These are phyloP conservation scores for Scaptomyza flava DNA, from an alignment of 2,888 invertebrate genomes.

Conservation along the genomic window DNA sequence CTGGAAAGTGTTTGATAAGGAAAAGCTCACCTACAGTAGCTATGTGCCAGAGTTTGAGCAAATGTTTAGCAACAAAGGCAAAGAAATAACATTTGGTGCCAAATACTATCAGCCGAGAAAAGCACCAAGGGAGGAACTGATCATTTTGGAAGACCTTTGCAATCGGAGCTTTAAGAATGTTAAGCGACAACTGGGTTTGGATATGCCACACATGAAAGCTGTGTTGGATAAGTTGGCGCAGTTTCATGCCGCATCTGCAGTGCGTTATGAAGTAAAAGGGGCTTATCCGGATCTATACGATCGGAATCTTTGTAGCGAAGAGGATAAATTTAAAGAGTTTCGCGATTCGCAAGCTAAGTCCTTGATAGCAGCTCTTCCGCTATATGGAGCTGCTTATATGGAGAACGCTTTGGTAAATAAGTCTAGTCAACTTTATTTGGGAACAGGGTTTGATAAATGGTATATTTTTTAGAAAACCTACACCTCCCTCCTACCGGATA, in stretches of 20 bases:
- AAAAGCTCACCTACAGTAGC: slow-evolving; percentile 72
- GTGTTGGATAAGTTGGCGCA: slow-evolving; percentile 83
- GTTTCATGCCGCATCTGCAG: slow-evolving; percentile 85
- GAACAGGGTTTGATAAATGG: neutral
- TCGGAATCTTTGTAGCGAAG: slow-evolving; percentile 57
- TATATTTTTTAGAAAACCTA: slow-evolving; percentile 46
- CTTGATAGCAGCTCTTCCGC: slow-evolving; percentile 44
- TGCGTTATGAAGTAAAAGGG: slow-evolving; percentile 79
- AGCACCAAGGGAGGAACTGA: slow-evolving; percentile 40
- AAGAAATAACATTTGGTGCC: slow-evolving; percentile 66
- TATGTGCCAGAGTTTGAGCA: slow-evolving; percentile 78
- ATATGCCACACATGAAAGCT: slow-evolving; percentile 82
- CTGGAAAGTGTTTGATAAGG: slow-evolving; percentile 79
- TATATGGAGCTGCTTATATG: slow-evolving; percentile 51
- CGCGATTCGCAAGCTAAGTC: slow-evolving; percentile 47
- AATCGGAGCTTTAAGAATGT: slow-evolving; percentile 62
- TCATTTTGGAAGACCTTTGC: slow-evolving; percentile 81
- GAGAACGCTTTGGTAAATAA: slow-evolving; percentile 66
- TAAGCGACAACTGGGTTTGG: slow-evolving; percentile 76
- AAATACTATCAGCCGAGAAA: slow-evolving; percentile 52
- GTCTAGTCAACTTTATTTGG: neutral
- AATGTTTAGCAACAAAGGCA: slow-evolving; percentile 62
- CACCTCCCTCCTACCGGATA: slow-evolving; percentile 48
- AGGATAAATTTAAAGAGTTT: slow-evolving; percentile 58
- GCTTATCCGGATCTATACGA: slow-evolving; percentile 67